phyloP scores from a whole-genome alignment of 1,140 invertebrate genomes.

The Asobara japonica region DNA sequence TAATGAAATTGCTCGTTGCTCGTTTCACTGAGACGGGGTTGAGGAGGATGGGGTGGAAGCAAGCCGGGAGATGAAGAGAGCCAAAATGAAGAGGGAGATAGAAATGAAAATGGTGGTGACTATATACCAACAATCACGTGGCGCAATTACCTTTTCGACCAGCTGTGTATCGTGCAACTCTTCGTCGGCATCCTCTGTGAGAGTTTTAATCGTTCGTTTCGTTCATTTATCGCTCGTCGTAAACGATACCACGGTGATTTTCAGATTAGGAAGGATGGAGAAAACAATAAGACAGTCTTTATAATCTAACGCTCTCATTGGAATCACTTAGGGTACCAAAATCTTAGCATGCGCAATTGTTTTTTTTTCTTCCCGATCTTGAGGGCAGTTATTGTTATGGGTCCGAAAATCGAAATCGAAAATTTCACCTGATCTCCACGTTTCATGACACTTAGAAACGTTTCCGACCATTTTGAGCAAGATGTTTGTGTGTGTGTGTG shows the following conservation, averaged over 20 bases:
- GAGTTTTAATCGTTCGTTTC: slow-evolving; percentile 53
- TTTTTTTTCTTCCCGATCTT: no score
- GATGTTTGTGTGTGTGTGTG: no score
- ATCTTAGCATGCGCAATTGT: no score
- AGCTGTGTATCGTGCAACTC: slow-evolving; percentile 44
- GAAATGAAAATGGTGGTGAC: slow-evolving; percentile 35
- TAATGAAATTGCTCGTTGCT: slow-evolving; percentile 69
- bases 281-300: neutral
- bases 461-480: no score
- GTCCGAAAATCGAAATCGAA: no score
- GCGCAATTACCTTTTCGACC: slow-evolving; percentile 54
- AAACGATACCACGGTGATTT: slow-evolving; percentile 26
- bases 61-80: slow-evolving; percentile 15
- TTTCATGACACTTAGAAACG: no score
- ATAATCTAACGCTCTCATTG: no score
- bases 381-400: no score
- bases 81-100: slow-evolving; percentile 31
- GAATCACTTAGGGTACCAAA: no score
- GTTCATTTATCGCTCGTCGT: slow-evolving; percentile 49
- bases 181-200: slow-evolving; percentile 50
- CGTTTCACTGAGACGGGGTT: slow-evolving; percentile 52
- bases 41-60: slow-evolving; percentile 14
- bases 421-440: no score
- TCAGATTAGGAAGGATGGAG: neutral
- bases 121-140: slow-evolving; percentile 54